These are phyloP conservation scores for Metalampra italica DNA, from an alignment of 2,888 invertebrate species.

Conservation along the genomic window DNA sequence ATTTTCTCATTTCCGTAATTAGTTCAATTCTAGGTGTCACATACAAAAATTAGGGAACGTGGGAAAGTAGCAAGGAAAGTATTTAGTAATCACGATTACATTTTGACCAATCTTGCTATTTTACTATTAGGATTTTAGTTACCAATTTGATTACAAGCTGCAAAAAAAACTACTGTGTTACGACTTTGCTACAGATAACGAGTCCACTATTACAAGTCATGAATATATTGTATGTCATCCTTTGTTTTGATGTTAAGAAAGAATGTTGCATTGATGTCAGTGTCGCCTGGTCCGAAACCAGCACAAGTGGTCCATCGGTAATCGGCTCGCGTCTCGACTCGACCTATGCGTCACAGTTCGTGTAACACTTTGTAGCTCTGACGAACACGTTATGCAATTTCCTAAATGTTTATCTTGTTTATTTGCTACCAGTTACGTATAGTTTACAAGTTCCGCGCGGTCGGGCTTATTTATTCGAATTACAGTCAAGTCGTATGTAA, in stretches of 20 bases:
- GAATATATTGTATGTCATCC: conserved; percentile 29
- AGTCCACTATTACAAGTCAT: too few species aligned
- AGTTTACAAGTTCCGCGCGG: neutral
- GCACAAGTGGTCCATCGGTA: conserved; percentile 50
- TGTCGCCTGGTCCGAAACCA: conserved; percentile 51
- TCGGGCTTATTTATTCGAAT: neutral
- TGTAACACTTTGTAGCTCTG: conserved; percentile 35
- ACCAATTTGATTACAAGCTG: too few species aligned
- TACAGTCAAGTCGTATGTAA: conserved; percentile 21
- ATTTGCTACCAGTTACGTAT: conserved; percentile 31
- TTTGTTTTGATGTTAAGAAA: conserved; percentile 63
- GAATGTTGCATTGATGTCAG: conserved; percentile 62
- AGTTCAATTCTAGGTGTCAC: too few species aligned
- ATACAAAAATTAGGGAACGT: too few species aligned
- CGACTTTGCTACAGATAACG: too few species aligned
- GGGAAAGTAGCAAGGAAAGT: too few species aligned
- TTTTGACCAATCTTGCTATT: too few species aligned
- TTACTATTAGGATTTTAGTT: too few species aligned
- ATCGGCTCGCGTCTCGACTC: conserved; percentile 44
- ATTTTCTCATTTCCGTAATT: too few species aligned
- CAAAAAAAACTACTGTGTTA: too few species aligned
- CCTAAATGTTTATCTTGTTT: conserved; percentile 45
- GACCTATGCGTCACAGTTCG: conserved; percentile 49
- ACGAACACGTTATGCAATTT: conserved; percentile 48
- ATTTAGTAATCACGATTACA: too few species aligned